Evolutionary conservation across 2,797 vertebrate species (phyloP).

Genomic region (Sarcoramphus papa): DNA sequence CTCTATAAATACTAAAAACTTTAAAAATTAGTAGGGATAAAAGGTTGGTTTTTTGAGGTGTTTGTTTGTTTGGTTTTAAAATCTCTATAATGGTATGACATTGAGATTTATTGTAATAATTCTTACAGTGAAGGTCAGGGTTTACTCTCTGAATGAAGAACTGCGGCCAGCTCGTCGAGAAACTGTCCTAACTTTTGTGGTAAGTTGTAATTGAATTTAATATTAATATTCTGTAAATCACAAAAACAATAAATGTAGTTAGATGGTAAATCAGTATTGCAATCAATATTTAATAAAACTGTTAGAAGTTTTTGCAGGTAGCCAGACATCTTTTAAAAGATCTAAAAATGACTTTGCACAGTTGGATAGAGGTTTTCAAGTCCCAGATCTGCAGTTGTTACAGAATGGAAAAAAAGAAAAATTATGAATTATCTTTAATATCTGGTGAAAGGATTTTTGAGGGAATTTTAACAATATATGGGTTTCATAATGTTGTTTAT

Average conservation of each 20-base stretch:
- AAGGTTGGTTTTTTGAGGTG: accelerated
- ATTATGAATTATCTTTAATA: neutral
- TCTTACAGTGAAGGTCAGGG: constrained; percentile 86
- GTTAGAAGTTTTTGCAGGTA: neutral
- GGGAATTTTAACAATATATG: neutral
- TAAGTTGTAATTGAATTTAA: constrained; percentile 11
- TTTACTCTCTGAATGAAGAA: constrained; percentile 88
- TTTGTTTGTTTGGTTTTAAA: neutral
- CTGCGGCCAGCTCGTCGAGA: constrained; percentile 81
- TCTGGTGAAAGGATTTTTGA: neutral
- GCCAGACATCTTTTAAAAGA: neutral
- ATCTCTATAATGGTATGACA: neutral
- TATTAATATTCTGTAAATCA: neutral
- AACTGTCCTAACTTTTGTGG: constrained; percentile 84
- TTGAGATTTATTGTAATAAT: constrained; percentile 2
- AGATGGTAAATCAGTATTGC: neutral
- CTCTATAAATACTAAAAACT: neutral
- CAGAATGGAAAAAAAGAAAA: neutral
- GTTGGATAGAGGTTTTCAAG: neutral
- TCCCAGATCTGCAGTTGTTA: neutral
- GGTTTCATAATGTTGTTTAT: neutral
- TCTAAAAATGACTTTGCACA: neutral
- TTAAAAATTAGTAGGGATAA: neutral
- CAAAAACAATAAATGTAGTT: neutral
- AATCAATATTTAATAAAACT: neutral